These are phyloP conservation scores for Xiphydria camelus DNA, from an alignment of 2,888 invertebrate genomes.

Conservation along the genomic window DNA sequence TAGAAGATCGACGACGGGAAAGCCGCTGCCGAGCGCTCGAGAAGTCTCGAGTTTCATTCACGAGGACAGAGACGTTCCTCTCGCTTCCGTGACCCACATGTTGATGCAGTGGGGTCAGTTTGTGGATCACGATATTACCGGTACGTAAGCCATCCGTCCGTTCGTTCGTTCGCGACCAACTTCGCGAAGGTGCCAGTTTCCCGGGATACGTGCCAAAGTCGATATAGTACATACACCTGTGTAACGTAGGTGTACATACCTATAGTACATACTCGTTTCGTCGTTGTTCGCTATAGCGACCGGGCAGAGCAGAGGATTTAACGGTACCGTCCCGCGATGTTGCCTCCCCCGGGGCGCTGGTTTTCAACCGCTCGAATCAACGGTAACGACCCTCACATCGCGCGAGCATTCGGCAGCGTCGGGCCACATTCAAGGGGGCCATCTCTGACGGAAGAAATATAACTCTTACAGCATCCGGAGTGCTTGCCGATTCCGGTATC, in stretches of 20 bases:
- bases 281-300: conserved; percentile 60
- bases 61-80: conserved; percentile 66
- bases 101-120: conserved; percentile 93
- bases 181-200: no score
- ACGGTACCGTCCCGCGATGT: conserved; percentile 78
- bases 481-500: conserved; percentile 82
- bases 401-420: no score
- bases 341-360: conserved; percentile 67
- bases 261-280: no score
- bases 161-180: no score
- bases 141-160: no score
- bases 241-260: no score
- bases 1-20: conserved; percentile 64
- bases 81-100: conserved; percentile 73
- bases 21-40: conserved; percentile 74
- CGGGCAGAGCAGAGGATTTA: conserved; percentile 76
- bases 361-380: conserved; percentile 65
- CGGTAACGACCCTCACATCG: conserved; percentile 65
- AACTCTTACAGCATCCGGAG: conserved; percentile 82
- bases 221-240: no score
- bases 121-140: conserved; percentile 83
- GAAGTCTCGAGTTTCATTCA: conserved; percentile 73
- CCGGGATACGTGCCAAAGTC: no score
- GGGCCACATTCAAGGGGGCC: no score
- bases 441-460: no score